These are phyloP conservation scores for Hydrozoanthus tunicans DNA, from an alignment of 64 coral and sea anemone genomes.

Conservation along the genomic window DNA sequence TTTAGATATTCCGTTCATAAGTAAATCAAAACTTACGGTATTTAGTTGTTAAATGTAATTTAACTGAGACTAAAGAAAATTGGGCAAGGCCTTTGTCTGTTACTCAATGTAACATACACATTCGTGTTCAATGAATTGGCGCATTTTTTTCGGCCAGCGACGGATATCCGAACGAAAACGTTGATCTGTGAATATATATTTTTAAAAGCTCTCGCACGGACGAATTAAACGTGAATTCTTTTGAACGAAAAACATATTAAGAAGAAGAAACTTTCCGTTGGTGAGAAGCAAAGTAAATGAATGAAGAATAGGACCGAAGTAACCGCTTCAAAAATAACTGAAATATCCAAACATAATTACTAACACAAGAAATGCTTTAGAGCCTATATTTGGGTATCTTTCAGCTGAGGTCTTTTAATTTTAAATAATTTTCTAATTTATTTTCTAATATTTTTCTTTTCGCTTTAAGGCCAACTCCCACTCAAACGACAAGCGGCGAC, in stretches of 20 bases:
- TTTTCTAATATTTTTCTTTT: not conserved
- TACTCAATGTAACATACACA: not conserved
- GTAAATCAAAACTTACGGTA: not conserved
- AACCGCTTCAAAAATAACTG: not conserved
- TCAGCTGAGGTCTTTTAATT: not conserved
- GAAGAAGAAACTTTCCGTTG: not conserved
- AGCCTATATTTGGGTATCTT: not conserved
- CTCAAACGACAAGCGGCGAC: not conserved
- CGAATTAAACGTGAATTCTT: not conserved
- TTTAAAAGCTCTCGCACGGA: not conserved
- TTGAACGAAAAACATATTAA: not conserved
- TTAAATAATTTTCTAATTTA: not conserved
- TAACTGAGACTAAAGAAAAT: not conserved
- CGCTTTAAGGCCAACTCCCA: constrained; percentile 35
- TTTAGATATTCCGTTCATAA: not conserved
- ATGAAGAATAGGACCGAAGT: not conserved
- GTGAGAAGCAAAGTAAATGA: not conserved
- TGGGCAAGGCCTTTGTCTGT: not conserved
- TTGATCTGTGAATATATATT: not conserved
- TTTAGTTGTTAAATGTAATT: constrained; percentile 10
- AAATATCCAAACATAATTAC: not conserved
- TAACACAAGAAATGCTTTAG: not conserved
- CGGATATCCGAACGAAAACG: not conserved
- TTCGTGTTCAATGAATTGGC: no score
- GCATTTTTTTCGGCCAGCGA: not conserved